Percentiles rank a stretch among this genome's conserved stretches.
phyloP scores from a whole-genome alignment of 1,140 invertebrate genomes.

The Drosophila kurseongensis region DNA sequence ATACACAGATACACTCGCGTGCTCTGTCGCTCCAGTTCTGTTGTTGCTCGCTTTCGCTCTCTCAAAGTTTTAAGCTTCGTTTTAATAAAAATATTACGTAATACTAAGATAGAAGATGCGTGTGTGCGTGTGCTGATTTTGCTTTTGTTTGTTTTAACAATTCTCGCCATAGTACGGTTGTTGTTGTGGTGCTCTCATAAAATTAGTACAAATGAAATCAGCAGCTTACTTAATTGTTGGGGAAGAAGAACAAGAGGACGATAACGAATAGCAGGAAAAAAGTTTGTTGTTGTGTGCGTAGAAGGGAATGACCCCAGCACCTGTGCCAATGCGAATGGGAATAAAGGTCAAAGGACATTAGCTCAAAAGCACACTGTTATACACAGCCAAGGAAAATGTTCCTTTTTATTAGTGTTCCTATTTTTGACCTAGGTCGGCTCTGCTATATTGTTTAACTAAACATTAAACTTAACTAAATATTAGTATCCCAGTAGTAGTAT shows the following conservation, averaged over 20 bases:
- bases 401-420: not conserved
- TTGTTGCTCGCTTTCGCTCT: constrained; percentile 41
- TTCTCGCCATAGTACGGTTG: constrained; percentile 26
- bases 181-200: constrained; percentile 28
- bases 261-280: constrained; percentile 1
- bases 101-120: constrained; percentile 70
- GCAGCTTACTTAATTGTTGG: constrained; percentile 23
- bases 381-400: constrained; percentile 10
- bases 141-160: constrained; percentile 60
- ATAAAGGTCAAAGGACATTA: constrained; percentile 76
- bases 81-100: constrained; percentile 82
- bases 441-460: not conserved
- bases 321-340: constrained; percentile 34
- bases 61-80: constrained; percentile 74
- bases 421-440: constrained; percentile 20
- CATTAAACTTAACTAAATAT: no score
- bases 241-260: not conserved
- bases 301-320: constrained; percentile 70
- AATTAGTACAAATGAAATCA: constrained; percentile 61
- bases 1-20: constrained; percentile 29
- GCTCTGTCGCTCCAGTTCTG: constrained; percentile 52
- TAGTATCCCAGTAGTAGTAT: no score
- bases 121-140: constrained; percentile 44
- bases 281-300: constrained; percentile 1
- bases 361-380: constrained; percentile 17